Conservation (phyloP, 2,113 vertebrate genomes). For the Nycticebus coucang region DNA sequence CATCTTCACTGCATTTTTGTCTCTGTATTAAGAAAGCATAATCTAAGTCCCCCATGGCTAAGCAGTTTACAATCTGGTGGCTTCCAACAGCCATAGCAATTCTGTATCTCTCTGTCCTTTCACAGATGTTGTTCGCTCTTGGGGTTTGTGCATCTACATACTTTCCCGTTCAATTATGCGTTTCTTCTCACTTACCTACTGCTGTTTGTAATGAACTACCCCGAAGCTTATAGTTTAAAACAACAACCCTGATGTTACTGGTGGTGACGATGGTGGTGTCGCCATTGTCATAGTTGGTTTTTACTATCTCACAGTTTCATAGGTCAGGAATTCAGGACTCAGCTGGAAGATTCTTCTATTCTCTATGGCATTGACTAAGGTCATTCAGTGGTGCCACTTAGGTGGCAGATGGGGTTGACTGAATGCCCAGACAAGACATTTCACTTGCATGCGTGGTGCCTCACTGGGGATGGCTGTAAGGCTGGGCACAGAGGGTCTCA, state of each 20-base stretch:
- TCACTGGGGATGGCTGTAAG: neutral
- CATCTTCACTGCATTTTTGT: neutral
- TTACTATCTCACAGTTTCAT: neutral
- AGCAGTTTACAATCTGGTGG: neutral
- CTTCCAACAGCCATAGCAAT: neutral
- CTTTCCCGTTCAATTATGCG: neutral
- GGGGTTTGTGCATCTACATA: neutral
- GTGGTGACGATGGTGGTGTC: neutral
- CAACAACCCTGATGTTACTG: neutral
- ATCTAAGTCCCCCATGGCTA: neutral
- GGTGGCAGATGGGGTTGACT: neutral
- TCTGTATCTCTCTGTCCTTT: neutral
- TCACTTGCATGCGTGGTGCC: neutral
- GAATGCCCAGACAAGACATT: neutral
- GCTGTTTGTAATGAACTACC: neutral
- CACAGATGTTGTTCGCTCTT: neutral
- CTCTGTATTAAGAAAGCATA: neutral
- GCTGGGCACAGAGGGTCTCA: neutral
- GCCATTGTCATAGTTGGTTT: neutral
- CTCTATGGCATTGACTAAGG: neutral
- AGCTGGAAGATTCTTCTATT: neutral
- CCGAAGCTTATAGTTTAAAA: neutral
- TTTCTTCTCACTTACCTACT: neutral
- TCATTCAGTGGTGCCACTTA: neutral
- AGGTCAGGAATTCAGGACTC: neutral